Percentiles rank a stretch among this genome's conserved stretches.
Conservation (phyloP, 1,140 invertebrate species). For the Ridgeia piscesae region DNA sequence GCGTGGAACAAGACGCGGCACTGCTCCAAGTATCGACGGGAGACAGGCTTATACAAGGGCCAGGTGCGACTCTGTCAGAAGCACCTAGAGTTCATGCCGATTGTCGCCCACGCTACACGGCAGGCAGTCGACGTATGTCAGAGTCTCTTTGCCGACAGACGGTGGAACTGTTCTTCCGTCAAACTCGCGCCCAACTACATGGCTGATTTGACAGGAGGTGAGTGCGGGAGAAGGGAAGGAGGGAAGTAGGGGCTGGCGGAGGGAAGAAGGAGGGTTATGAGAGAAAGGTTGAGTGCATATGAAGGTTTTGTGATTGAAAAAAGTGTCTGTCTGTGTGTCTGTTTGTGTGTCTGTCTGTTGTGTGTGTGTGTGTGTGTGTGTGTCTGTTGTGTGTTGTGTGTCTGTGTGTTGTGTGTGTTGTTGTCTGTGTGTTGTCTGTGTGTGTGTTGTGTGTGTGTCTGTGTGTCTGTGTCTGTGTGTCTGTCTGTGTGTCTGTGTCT, state of each 20-base stretch:
- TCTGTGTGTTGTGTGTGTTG: no score
- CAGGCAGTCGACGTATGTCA: conserved; percentile 72
- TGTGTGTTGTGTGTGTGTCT: no score
- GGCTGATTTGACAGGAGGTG: conserved; percentile 75
- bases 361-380: no score
- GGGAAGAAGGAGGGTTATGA: background rate
- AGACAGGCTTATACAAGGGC: conserved; percentile 10
- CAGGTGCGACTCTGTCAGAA: conserved; percentile 56
- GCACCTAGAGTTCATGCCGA: conserved; percentile 75
- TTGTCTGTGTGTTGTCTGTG: no score
- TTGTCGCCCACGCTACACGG: conserved; percentile 70
- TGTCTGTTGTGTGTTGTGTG: no score
- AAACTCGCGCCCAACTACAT: conserved; percentile 76
- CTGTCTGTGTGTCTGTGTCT: background rate
- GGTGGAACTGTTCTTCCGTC: conserved; percentile 83
- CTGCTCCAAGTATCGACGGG: conserved; percentile 11
- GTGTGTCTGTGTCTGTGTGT: background rate
- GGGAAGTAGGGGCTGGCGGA: background rate
- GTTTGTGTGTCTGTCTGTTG: no score
- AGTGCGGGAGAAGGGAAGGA: conserved; percentile 17
- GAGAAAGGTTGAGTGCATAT: background rate
- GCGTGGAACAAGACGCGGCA: conserved; percentile 28
- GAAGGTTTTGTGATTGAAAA: no score
- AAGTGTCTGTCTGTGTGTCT: no score
- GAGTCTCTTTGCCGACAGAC: conserved; percentile 67